These are phyloP conservation scores for Callipepla squamata DNA, from an alignment of 2,113 vertebrate species.

Conservation along the genomic window DNA sequence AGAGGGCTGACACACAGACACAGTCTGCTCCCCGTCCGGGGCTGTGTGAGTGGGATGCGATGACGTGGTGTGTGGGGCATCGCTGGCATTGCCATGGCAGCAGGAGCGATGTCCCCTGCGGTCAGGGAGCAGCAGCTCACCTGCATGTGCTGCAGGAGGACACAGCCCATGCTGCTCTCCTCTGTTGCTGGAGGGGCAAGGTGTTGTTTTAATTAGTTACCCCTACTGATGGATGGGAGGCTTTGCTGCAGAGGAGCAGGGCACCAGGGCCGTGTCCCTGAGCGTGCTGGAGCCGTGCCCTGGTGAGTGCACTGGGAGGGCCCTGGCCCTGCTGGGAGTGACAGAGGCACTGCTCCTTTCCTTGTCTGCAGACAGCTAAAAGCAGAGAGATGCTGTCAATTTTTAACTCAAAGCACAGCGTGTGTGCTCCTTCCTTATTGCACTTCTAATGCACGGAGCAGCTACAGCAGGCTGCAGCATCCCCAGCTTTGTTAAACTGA, in stretches of 20 bases:
- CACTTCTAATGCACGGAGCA: background rate
- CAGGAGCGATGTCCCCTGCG: background rate
- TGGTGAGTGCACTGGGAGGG: accelerated
- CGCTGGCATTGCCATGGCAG: background rate
- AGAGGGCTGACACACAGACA: background rate
- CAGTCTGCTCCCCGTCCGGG: background rate
- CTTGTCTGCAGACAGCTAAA: background rate
- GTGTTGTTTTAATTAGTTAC: background rate
- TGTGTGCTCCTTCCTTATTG: background rate
- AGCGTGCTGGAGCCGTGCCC: background rate
- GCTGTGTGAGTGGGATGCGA: no score
- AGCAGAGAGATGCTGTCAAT: background rate
- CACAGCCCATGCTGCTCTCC: background rate
- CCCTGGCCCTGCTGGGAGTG: background rate
- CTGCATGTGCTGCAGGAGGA: background rate
- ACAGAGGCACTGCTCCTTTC: background rate
- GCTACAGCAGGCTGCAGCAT: background rate
- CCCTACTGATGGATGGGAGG: background rate
- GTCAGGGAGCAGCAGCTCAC: background rate
- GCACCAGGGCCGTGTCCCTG: accelerated
- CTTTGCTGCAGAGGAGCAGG: background rate
- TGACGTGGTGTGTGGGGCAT: no score
- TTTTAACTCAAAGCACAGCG: accelerated
- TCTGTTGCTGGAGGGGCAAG: background rate
- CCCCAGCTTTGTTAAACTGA: background rate